Evolutionary conservation across 2,888 invertebrate genomes (phyloP), one percentile per base, ranked within the genome.

Genomic region (Caenorhabditis macrosperma): DNA sequence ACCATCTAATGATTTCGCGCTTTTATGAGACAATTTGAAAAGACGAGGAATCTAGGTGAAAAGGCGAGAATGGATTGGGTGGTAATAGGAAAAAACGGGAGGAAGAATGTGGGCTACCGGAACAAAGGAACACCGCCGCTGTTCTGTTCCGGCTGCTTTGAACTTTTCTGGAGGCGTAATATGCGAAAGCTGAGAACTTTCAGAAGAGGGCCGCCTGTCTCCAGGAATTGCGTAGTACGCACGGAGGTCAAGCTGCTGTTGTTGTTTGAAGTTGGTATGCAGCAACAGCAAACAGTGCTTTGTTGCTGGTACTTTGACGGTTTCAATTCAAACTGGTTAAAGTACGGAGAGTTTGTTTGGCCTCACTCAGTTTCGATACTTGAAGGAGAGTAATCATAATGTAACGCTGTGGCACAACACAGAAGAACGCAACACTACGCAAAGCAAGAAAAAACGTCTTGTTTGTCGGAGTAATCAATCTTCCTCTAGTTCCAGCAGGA

Each of bases 1-100:
- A 76, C 76, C 67, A 59, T 33, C 38, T 67, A 76, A 76, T 68
- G 68, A 63, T 68, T 67, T 76, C 61, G 75, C 67, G 67, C 33
- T 61, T 75, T 67, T 61, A 66, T 61, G 67, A 55, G 61, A 75
- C 74, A 48, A 75, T 76, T 76, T 50, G 50, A 77, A 55, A 41
- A 38, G 48, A 10, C 38, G 41, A 24, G 44, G 54, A 41, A 74
- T 77, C 48, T 63, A 63, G 69, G 69, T 59, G 66, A 68, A 46
- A 67, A 61, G 67, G 57, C 50, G 66, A 67, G 48, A 64, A 44
- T 24, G 64, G 66, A 52, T 55, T 44, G 48, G 17, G 38, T 24
- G 63, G 64, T 64, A 74, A 72, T 72, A 33, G 44, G 55, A 72
- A 72, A 69, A 72, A 63, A 44, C 59, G 44, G 59, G 17, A 50